These are phyloP conservation scores for Arctocebus calabarensis DNA, from an alignment of 2,797 vertebrate genomes.

Conservation along the genomic window DNA sequence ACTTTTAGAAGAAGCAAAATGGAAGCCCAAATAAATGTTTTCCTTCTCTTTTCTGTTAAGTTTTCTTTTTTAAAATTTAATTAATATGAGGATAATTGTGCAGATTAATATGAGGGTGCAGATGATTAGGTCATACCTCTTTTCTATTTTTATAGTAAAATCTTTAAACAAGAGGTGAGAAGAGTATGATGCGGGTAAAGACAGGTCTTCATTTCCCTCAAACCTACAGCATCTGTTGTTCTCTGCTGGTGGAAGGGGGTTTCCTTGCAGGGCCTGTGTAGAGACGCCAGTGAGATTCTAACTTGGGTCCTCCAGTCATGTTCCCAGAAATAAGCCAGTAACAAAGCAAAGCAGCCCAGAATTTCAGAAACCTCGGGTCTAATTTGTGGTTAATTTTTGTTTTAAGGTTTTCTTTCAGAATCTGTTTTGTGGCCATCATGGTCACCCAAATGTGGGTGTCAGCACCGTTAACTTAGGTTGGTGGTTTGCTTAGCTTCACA, in stretches of 20 bases:
- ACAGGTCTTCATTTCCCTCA: background rate
- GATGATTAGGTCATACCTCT: background rate
- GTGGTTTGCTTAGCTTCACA: background rate
- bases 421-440: background rate
- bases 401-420: constrained; percentile 7
- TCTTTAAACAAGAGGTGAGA: background rate
- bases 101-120: too few relatives aligned
- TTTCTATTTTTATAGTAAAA: constrained; percentile 22
- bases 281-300: background rate
- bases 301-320: background rate
- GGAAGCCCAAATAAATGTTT: constrained; percentile 26
- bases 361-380: background rate
- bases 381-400: background rate
- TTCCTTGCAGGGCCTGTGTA: background rate
- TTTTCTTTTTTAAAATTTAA: too few relatives aligned
- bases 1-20: constrained; percentile 2
- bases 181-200: background rate
- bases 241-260: background rate
- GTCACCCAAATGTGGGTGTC: background rate
- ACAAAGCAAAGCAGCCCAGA: background rate
- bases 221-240: background rate
- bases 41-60: background rate
- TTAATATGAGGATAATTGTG: too few relatives aligned
- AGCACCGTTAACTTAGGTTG: background rate
- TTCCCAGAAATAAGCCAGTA: background rate